Evolutionary conservation across 2,888 invertebrate genomes (phyloP), one percentile per base, ranked within the genome.

Genomic region (Meiosimyza platycephala): DNA sequence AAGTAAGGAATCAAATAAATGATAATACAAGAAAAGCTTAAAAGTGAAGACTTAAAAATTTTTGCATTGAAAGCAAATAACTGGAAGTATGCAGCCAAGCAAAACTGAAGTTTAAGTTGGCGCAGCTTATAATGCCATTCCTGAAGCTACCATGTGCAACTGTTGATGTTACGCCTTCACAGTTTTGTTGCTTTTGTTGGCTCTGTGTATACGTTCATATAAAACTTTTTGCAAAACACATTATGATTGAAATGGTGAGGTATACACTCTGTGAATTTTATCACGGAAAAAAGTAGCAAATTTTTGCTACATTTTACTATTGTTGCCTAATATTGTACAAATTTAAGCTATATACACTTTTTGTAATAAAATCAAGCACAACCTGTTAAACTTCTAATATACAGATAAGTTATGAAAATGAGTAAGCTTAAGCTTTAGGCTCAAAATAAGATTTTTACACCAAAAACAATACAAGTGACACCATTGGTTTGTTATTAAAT

Each of bases 11-110:
- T n/a, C n/a, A 12, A 13, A 28, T 40, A 16, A 66, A 54, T 16
- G 5, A n/a, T 52, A 54, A 40, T 54, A 15, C 11, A 33, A 40
- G 52, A 66, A 54, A 66, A 66, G 33, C 18, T 67, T 67, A 67
- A 67, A 67, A 57, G n/a, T 67, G 40, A 54, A 55, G 55, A 57
- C 55, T 55, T 55, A 55, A 57, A 54, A 47, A 47, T 67, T 28
- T 54, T 15, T 50, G n/a, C 40, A 60, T 12, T 12, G 16, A 57
- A 57, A 7, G 9, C n/a, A 16, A 40, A 16, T n/a, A 13, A 67
- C 33, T 54, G 12, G 48, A 40, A 55, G 15, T 13, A 18, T 22
- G 16, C 59, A 22, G 60, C 16, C 22, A 50, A 60, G 40, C 59
- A 59, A 60, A 48, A 60, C 40, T 40, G 9, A 40, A 9, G 9